Percentiles rank a stretch among this genome's conserved stretches.
Conservation (phyloP, 2,113 vertebrate species). For the Gymnocephalus cernua region DNA sequence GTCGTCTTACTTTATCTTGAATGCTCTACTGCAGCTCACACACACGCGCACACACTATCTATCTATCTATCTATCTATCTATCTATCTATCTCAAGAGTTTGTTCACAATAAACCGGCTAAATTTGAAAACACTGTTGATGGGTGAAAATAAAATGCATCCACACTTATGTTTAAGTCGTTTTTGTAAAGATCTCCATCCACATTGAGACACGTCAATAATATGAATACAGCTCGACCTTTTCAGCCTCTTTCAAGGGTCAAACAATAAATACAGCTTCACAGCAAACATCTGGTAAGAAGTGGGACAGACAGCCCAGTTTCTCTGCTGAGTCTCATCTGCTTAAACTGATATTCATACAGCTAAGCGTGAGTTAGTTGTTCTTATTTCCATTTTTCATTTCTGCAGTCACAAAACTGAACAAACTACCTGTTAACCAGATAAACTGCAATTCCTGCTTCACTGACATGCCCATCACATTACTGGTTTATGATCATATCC, state of each 20-base stretch:
- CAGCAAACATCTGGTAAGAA: not conserved
- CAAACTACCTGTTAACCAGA: not conserved
- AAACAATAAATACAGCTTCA: not conserved
- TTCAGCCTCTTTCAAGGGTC: not conserved
- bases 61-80: no score
- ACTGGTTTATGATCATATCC: not conserved
- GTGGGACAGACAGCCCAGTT: not conserved
- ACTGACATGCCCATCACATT: no score
- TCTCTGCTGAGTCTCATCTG: no score
- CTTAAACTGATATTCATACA: not conserved
- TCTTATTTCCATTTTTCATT: not conserved
- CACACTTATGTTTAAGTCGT: not conserved
- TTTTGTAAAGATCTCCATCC: not conserved
- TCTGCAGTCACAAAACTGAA: not conserved
- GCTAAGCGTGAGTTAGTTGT: not conserved
- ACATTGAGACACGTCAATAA: no score
- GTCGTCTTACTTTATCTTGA: constrained; percentile 22
- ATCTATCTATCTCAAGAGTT: no score
- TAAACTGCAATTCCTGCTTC: not conserved
- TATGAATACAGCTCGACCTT: no score
- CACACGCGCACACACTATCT: constrained; percentile 26
- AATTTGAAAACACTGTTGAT: no score
- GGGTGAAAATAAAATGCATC: no score
- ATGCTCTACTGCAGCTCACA: constrained; percentile 15
- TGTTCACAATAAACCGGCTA: no score